Evolutionary conservation across 2,113 vertebrate genomes (phyloP).

Genomic region (Toxotes chatareus): DNA sequence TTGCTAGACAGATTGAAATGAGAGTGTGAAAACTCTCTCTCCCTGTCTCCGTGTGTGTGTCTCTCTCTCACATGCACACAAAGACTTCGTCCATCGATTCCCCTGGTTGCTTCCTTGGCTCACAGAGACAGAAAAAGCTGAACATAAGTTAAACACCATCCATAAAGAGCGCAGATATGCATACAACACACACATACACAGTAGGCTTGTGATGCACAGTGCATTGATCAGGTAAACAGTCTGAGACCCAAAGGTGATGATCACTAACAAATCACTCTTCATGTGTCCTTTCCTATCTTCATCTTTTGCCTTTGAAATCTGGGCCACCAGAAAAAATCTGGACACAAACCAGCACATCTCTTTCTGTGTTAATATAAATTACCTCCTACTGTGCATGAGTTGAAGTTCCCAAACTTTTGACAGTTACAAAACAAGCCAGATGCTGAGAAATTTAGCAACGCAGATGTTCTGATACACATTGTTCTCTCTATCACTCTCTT

Average conservation of each 20-base stretch:
- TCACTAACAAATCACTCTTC: slow-evolving; percentile 17
- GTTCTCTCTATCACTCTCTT: not conserved
- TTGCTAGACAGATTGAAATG: slow-evolving; percentile 32
- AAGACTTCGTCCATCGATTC: not conserved
- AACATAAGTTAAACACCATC: slow-evolving; percentile 6
- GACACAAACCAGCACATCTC: slow-evolving; percentile 18
- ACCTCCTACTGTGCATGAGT: slow-evolving; percentile 5
- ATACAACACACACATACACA: not conserved
- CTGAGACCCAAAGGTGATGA: slow-evolving; percentile 7
- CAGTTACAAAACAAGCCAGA: slow-evolving; percentile 45
- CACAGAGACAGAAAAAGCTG: not conserved
- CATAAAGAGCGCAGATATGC: not conserved
- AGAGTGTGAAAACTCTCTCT: slow-evolving; percentile 21
- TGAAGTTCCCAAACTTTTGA: slow-evolving; percentile 36
- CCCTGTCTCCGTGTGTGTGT: not conserved
- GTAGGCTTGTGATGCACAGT: not conserved
- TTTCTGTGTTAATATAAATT: slow-evolving; percentile 7
- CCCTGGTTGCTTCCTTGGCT: not conserved
- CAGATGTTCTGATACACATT: slow-evolving; percentile 44
- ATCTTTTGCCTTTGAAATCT: not conserved
- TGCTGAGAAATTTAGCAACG: slow-evolving; percentile 7
- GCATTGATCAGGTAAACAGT: slow-evolving; percentile 40
- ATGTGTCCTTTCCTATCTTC: not conserved
- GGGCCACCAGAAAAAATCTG: slow-evolving; percentile 23
- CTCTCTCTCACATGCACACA: not conserved